These are phyloP conservation scores for Crenichthys baileyi DNA, from an alignment of 2,797 vertebrate genomes.

Conservation along the genomic window DNA sequence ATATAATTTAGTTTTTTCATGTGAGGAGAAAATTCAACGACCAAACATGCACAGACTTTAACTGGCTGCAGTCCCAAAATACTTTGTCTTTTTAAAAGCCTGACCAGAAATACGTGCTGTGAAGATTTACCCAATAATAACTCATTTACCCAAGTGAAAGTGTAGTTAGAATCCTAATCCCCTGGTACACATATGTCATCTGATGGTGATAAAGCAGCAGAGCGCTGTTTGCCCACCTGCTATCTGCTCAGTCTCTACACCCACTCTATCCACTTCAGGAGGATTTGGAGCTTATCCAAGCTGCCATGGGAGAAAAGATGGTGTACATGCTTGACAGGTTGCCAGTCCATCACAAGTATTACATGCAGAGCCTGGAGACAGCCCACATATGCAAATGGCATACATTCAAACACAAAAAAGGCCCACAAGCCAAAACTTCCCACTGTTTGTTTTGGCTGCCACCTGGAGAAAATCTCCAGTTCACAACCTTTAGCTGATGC, in stretches of 20 bases:
- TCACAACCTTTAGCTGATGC: background rate
- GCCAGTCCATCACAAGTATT: background rate
- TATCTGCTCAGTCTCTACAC: background rate
- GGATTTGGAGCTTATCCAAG: background rate
- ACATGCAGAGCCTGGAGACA: background rate
- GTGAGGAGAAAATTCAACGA: no score
- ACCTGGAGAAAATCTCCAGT: background rate
- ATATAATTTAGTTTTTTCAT: no score
- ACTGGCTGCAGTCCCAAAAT: background rate
- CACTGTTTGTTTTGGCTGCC: background rate
- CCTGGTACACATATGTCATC: background rate
- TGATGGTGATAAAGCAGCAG: background rate
- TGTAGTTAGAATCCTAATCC: background rate
- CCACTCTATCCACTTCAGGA: background rate
- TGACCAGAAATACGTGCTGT: background rate
- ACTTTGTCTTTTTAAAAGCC: background rate
- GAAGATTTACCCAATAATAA: background rate
- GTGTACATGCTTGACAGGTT: background rate
- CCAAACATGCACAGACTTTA: no score
- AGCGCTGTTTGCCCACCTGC: background rate
- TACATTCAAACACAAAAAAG: background rate
- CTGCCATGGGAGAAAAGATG: background rate
- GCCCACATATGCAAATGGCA: background rate
- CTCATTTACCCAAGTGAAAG: background rate
- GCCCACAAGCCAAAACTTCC: background rate